Base-by-base conservation (phyloP, 2,888 invertebrate genomes). In the Branchipolynoe longqiensis region DNA sequence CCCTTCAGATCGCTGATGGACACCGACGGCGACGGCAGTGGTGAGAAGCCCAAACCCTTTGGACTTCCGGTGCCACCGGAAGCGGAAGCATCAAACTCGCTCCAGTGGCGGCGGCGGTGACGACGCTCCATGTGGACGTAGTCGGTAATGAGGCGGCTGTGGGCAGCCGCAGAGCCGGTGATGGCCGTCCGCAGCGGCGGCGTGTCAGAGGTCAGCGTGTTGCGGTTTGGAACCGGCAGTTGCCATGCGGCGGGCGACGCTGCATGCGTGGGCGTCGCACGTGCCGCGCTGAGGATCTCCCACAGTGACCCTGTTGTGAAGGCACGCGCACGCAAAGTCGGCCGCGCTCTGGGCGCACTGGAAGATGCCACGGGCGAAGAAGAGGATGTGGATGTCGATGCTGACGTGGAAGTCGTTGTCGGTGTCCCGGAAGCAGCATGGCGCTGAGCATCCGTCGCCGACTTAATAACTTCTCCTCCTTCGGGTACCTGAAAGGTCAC, bases 61-160 rank as follows among this genome's bases (percentile, higher is more conserved):
- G 41, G 78, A 12, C 48, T 48, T n/a, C n/a, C n/a, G 14, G 40
- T 28, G 14, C 73, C 73, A 48, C 48, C 78, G n/a, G 36, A 36
- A 1, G 36, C 69, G 48, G 48, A 8, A 18, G 78, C 78, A 28
- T 78, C 78, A 48, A 78, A 78, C 78, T 78, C 78, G 22, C 78
- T 78, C 78, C 78, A 78, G 48, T 78, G 78, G 12, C 78, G 18
- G n/a, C 78, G 25, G 1, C 78, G 25, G 28, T 78, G 41, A 22
- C 54, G 41, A n/a, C 78, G 22, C 78, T 78, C 78, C 78, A 78
- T 48, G 28, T 78, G 78, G 0, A 78, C 78, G 28, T 78, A 78
- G 54, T 78, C 78, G 1, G 78, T 78, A n/a, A 78, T 78, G 0
- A 78, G 54, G 8, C 54, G 25, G n/a, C n/a, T 31, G 48, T 78